Evolutionary conservation across 2,888 invertebrate genomes (phyloP), one percentile per base, ranked within the genome.

Genomic region (Brenthis hecate): DNA sequence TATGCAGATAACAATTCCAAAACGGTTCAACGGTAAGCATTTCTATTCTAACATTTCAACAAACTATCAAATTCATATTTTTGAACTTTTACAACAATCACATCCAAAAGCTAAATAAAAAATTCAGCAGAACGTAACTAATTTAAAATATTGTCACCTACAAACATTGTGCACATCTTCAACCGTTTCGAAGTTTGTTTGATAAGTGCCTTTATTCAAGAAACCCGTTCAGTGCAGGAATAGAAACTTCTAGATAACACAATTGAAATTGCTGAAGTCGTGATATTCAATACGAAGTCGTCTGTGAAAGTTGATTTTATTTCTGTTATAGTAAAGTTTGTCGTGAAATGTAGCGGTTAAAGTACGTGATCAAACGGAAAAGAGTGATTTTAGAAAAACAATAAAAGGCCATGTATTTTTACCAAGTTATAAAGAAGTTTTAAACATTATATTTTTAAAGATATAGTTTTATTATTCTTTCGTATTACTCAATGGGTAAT

Each of bases 181-280:
- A 36, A 62, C 36, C 36, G 51, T 36, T 28, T 53, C 16, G 16
- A 62, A 62, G 13, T 62, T 53, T 19, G 60, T 50, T 60, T 48
- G 28, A 50, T 60, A 60, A 60, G 60, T 60, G 60, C 51, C 62
- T 62, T 62, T 51, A 62, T 62, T 62, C 62, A 67, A 23, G 55
- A 36, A 61, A 67, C 50, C 55, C 61, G 55, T 67, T 67, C 50
- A 19, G 50, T 32, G 50, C 47, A 60, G 56, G 47, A 67, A 62
- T 61, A 16, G 66, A 67, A 67, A 67, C 56, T 67, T 67, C 61
- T 55, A 50, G 43, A 62, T 61, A 61, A 66, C 61, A 55, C 61
- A 56, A 67, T 67, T 61, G 66, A 56, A 62, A 56, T 56, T 48
- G 60, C 60, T 65, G 65, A 61, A 65, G 56, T 69, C 65, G 51